Evolutionary conservation across 2,113 vertebrate genomes (phyloP), one percentile per base, ranked within the genome.

Genomic region (Siphamia tubifer): DNA sequence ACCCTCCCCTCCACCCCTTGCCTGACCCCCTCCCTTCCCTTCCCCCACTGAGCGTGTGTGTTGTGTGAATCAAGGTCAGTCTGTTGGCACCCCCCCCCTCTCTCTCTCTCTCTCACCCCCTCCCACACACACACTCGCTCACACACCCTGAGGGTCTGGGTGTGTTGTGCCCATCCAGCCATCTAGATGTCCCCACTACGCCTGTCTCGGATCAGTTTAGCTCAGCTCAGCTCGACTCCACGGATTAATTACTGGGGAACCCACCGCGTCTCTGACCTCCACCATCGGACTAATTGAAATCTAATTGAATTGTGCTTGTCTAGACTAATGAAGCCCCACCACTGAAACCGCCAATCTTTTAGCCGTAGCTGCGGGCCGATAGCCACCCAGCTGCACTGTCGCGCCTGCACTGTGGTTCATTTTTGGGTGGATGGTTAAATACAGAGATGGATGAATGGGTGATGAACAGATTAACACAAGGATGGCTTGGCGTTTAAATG

Each of bases 301-400:
- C 89, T 92, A 92, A 93, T 92, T 92, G 91, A 92, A 91, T 88
- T 88, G 89, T 72, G 83, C 85, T 91, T 87, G 91, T 93, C 90
- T 92, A 90, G 91, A 92, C 91, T 90, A 91, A 92, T 92, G 91
- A 92, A 87, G 79, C 87, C 83, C 84, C 68, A 27, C 84, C 79
- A 89, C 85, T 83, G 86, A 90, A 90, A 90, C 85, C 80, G 65
- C 68, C 82, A 89, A 83, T 89, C 83, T 90, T 87, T 86, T 81
- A 83, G 77, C 79, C 23, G 8, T 72, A 60, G 74, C 79, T 63
- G 40, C 31, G n/a, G 45, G 61, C 68, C 16, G 24, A 51, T 71
- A 63, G 69, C 81, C 63, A 39, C 68, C 62, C 68, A 56, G 39
- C 52, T 58, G 43, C 47, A 11, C 68, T 27, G 17, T 17, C 51